These are phyloP conservation scores for Allobates femoralis DNA, from an alignment of 2,797 vertebrate species.

Conservation along the genomic window DNA sequence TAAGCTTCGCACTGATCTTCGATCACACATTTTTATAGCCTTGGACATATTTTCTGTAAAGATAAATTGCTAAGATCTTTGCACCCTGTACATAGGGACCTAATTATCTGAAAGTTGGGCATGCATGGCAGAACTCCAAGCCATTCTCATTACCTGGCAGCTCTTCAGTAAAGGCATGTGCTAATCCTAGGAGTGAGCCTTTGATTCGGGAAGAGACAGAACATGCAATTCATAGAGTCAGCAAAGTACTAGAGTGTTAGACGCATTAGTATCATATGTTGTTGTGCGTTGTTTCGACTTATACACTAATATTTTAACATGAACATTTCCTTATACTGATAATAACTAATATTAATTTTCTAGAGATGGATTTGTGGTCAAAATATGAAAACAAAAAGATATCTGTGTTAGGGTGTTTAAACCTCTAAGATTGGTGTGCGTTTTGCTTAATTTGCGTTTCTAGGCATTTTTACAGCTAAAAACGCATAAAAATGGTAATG, in stretches of 20 bases:
- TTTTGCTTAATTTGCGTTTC: too few species aligned
- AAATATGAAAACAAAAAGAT: too few species aligned
- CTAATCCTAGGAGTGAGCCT: slow-evolving; percentile 39
- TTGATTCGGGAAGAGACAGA: slow-evolving; percentile 13
- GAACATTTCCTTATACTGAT: background rate
- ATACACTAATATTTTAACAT: background rate
- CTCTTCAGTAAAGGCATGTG: slow-evolving; percentile 31
- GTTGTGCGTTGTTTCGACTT: background rate
- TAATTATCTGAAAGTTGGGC: slow-evolving; percentile 11
- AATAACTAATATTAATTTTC: background rate
- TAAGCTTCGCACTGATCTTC: background rate
- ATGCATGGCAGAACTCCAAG: slow-evolving; percentile 30
- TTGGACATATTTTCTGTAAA: background rate
- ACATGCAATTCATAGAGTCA: slow-evolving; percentile 9
- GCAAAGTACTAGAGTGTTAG: slow-evolving; percentile 27
- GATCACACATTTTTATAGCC: background rate
- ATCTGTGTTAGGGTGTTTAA: too few species aligned
- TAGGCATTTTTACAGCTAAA: too few species aligned
- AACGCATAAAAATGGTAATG: too few species aligned
- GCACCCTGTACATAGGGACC: slow-evolving; percentile 15
- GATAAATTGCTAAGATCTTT: slow-evolving; percentile 23
- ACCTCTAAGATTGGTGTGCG: too few species aligned
- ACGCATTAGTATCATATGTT: slow-evolving; percentile 1
- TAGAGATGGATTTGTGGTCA: too few species aligned
- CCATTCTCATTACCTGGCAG: slow-evolving; percentile 17